Conservation (phyloP, 2,797 vertebrate species). For the Morus bassanus region DNA sequence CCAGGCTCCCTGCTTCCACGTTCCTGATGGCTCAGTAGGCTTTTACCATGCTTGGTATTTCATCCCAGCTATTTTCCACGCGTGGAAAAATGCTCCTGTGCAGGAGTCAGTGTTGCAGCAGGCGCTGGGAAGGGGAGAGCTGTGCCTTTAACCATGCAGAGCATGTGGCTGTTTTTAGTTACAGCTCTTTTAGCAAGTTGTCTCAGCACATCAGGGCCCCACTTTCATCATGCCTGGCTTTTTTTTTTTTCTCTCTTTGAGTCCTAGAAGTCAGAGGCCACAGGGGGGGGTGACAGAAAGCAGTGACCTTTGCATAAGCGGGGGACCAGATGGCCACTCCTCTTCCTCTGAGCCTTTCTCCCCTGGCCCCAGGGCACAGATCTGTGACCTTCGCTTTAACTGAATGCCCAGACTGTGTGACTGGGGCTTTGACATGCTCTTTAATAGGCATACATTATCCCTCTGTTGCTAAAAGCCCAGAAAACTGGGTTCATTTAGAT, state of each 20-base stretch:
- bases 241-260: conserved; percentile 62
- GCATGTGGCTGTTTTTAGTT: conserved; percentile 45
- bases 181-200: conserved; percentile 49
- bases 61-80: neutral
- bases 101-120: rapidly evolving
- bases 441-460: conserved; percentile 54
- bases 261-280: conserved; percentile 85
- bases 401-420: conserved; percentile 61
- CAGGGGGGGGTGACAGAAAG: conserved; percentile 76
- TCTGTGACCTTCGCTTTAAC: conserved; percentile 79
- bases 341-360: conserved; percentile 76
- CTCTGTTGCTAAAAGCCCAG: conserved; percentile 21
- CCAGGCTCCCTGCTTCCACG: neutral
- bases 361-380: conserved; percentile 78
- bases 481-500: conserved; percentile 38
- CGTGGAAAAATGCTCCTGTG: neutral
- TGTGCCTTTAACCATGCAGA: conserved; percentile 29
- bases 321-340: conserved; percentile 86
- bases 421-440: conserved; percentile 70
- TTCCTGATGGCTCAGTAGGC: neutral
- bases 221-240: conserved; percentile 73
- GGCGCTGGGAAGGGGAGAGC: neutral
- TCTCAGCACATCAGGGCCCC: conserved; percentile 62
- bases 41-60: neutral
- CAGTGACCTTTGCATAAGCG: conserved; percentile 86